Evolutionary conservation across 1,140 invertebrate genomes (phyloP).

Genomic region (Tetraneura akinire): DNA sequence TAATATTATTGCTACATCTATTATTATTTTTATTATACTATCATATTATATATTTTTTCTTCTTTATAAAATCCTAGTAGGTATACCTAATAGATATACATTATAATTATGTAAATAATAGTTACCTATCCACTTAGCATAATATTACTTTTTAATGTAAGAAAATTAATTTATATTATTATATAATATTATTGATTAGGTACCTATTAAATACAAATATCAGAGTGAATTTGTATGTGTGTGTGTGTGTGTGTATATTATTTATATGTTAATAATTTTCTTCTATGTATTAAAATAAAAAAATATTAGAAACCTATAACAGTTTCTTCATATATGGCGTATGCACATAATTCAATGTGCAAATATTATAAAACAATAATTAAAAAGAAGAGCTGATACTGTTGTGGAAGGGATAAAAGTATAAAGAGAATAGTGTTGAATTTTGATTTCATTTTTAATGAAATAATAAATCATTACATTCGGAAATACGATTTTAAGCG

Average conservation of each 20-base stretch:
- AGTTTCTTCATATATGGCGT: too few relatives aligned
- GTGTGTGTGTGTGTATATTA: background rate
- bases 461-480: too few relatives aligned
- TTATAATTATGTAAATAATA: conserved; percentile 35
- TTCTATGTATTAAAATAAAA: too few relatives aligned
- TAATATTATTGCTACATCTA: background rate
- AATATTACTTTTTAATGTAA: conserved; percentile 23
- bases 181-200: conserved; percentile 1
- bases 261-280: background rate
- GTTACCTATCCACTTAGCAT: conserved; percentile 21
- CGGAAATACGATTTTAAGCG: too few relatives aligned
- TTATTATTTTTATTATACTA: conserved; percentile 9
- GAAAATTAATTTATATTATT: conserved; percentile 7
- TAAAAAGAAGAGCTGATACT: too few relatives aligned
- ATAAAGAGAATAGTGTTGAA: too few relatives aligned
- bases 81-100: background rate
- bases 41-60: background rate
- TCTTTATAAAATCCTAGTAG: background rate
- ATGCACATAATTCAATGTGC: too few relatives aligned
- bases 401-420: too few relatives aligned
- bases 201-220: conserved; percentile 31
- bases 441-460: too few relatives aligned
- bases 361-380: too few relatives aligned
- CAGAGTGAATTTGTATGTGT: background rate
- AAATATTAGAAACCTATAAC: too few relatives aligned